Evolutionary conservation across 2,113 vertebrate species (phyloP).

Genomic region (Dasyornis broadbenti): DNA sequence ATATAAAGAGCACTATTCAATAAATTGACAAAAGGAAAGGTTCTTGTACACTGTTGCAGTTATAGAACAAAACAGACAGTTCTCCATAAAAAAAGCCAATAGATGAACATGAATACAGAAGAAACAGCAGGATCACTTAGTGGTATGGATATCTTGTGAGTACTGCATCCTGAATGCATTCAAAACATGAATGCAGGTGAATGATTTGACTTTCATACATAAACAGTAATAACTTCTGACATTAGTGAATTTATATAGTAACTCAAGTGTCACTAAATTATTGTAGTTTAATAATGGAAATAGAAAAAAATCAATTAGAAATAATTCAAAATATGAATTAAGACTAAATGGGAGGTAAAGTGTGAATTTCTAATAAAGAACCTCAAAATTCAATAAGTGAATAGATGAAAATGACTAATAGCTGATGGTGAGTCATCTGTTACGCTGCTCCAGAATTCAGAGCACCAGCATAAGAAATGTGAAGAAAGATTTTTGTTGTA

Average conservation of each 20-base stretch:
- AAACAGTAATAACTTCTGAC: not conserved
- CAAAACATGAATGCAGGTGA: not conserved
- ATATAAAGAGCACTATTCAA: not conserved
- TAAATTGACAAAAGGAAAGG: not conserved
- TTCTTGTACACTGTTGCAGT: accelerated
- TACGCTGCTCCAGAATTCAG: not conserved
- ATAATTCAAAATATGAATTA: not conserved
- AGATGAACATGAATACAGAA: not conserved
- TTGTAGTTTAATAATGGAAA: not conserved
- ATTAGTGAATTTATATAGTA: not conserved
- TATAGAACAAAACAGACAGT: not conserved
- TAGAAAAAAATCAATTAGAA: not conserved
- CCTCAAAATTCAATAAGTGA: not conserved
- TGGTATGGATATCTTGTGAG: not conserved
- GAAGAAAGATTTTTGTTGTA: not conserved
- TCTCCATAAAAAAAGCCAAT: not conserved
- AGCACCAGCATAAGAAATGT: not conserved
- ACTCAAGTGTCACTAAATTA: not conserved
- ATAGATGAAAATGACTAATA: not conserved
- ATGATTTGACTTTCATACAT: not conserved
- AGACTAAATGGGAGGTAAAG: not conserved
- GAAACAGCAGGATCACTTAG: not conserved
- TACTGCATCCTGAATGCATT: not conserved
- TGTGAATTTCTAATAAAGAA: not conserved
- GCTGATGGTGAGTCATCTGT: not conserved